Percentiles rank a stretch among this genome's conserved stretches.
Conservation (phyloP, 1,140 invertebrate genomes). For the Octopus sinensis region DNA sequence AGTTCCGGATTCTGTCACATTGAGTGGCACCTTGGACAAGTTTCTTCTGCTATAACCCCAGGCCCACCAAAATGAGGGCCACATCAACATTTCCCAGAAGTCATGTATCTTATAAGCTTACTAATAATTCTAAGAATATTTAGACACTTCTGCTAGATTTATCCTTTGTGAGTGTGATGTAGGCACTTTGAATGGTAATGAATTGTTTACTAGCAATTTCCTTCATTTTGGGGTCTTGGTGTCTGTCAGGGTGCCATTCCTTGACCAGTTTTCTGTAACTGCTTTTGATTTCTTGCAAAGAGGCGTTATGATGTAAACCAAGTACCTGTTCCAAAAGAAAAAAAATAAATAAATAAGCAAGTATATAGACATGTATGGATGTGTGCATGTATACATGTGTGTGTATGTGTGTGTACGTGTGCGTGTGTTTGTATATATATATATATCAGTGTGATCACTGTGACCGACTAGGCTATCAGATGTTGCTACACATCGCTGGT, state of each 20-base stretch:
- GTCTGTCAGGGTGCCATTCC: slow-evolving; percentile 90
- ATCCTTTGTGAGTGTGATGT: slow-evolving; percentile 81
- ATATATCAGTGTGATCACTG: no score
- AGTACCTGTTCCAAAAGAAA: slow-evolving; percentile 64
- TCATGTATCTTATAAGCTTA: no score
- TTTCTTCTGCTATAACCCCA: no score
- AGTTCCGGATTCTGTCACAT: no score
- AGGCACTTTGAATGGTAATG: slow-evolving; percentile 89
- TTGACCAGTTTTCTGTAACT: slow-evolving; percentile 77
- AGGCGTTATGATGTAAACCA: slow-evolving; percentile 70
- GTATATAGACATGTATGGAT: no score
- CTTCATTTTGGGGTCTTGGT: slow-evolving; percentile 65
- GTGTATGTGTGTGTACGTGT: background rate
- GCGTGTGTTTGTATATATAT: no score
- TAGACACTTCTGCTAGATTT: slow-evolving; percentile 56
- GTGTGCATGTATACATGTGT: background rate
- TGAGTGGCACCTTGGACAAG: no score
- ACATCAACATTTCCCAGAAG: no score
- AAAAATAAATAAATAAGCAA: background rate
- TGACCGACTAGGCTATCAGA: no score
- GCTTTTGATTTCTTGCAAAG: slow-evolving; percentile 80
- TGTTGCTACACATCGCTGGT: no score
- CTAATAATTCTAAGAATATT: no score
- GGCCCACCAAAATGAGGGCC: no score
- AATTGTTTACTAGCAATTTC: slow-evolving; percentile 78